Evolutionary conservation across 2,797 vertebrate genomes (phyloP), one percentile per base, ranked within the genome.

Genomic region (Coregonus suidteri): DNA sequence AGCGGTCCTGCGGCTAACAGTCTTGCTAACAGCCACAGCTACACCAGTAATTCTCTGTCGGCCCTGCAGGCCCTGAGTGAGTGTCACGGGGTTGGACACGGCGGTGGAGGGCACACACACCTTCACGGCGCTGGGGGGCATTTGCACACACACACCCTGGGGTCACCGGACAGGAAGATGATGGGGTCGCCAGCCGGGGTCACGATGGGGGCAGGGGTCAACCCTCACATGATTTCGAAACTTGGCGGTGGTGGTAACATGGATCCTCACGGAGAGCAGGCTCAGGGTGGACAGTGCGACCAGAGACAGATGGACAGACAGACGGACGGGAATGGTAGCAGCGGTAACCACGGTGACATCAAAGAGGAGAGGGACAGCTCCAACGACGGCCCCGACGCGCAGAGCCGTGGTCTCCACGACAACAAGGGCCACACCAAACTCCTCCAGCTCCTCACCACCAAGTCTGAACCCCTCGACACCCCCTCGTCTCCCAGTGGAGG

Each of bases 1-100:
- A 86, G 83, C 54, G 86, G 87, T 30, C 86, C 82, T 71, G 73
- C 84, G 31, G 31, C 31, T 34, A 34, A 81, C 75, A 72, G 70
- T 56, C 79, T 91, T 65, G 86, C 84, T 73, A 97, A 96, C 94
- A 97, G 97, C 96, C 95, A 96, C 95, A 94, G 93, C 91, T 99
- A 98, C 89, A 96, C 97, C 87, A 99, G 98, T 94, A 98, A 95
- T 83, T 99, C 98, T 87, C 94, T 99, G 86, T 97, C 97, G 34
- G 98, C 97, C 62, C 96, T 99, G 85, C 98, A 99, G 90, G 98
- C 96, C 83, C 96, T 99, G 77, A 99, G 97, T 0, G 98, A 99
- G 92, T 97, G 97, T 80, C 98, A 99, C 0, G 95, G 96, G 25
- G 96, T 98, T 66, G 94, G 95, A 72, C 93, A 97, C 7, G 95